Evolutionary conservation across 2,888 invertebrate genomes (phyloP), one percentile per base, ranked within the genome.

Genomic region (Ennomos quercinarius): DNA sequence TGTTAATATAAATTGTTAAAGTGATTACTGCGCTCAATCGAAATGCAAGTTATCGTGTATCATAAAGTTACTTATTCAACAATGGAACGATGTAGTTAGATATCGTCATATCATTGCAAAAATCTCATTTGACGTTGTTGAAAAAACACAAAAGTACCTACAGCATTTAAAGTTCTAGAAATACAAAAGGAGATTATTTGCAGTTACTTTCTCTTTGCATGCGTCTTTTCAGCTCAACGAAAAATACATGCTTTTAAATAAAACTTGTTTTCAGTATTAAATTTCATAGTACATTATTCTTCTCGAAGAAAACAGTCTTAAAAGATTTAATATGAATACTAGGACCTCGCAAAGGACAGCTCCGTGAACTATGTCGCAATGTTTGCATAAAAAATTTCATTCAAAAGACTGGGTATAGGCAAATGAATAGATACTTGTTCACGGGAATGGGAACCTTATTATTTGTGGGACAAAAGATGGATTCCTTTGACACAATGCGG

Each of bases 401-500:
- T 51, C 62, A 58, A 59, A 68, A 63, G 53, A 46, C 63, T 64
- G 66, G 69, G 68, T 74, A 72, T 71, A 61, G 61, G 63, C 50
- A 63, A 69, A 71, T 70, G 64, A 73, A 74, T 71, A 60, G 43
- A 63, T 60, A 70, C 70, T 59, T 57, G 57, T 67, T 68, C 75
- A 71, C 61, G 66, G 69, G 71, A 72, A 74, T 68, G 76, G 72
- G 77, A 80, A 81, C 78, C 77, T 73, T 78, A 80, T 83, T 86
- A 84, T 84, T 78, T 80, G 72, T 73, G 66, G 64, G 55, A 80
- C 76, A 82, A 84, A 83, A 75, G 72, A 62, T 64, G 64, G 64
- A 61, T 68, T 73, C 76, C 77, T 86, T 84, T 83, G 80, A 75
- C 76, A 83, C 78, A 85, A 82, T 82, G 68, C 70, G 65, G 78